phyloP scores from a whole-genome alignment of 1,140 invertebrate genomes.

The Epicauta chinensis region DNA sequence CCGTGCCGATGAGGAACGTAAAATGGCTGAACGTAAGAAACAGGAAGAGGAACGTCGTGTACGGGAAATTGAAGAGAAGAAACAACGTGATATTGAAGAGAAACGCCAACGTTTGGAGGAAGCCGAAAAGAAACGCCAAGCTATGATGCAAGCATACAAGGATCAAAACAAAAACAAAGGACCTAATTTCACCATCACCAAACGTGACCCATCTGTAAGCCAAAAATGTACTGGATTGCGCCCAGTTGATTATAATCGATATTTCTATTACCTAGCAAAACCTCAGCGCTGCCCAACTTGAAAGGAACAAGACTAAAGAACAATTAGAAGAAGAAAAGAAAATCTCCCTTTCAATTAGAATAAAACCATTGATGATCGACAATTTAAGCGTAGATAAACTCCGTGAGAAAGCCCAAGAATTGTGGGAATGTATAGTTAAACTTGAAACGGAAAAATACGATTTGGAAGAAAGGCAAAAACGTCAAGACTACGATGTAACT shows the following conservation, averaged over 20 bases:
- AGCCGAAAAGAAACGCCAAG: slow-evolving; percentile 89
- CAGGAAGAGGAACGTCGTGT: slow-evolving; percentile 87
- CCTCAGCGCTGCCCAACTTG: slow-evolving; percentile 71
- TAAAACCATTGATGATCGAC: slow-evolving; percentile 87
- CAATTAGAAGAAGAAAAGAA: slow-evolving; percentile 98
- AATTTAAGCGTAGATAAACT: slow-evolving; percentile 73
- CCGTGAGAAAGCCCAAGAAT: slow-evolving; percentile 82
- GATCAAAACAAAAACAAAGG: slow-evolving; percentile 75
- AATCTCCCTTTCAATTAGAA: slow-evolving; percentile 92
- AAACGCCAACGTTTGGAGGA: slow-evolving; percentile 90
- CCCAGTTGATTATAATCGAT: no score
- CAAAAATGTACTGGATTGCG: not conserved
- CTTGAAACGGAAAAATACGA: slow-evolving; percentile 99
- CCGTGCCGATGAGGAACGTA: slow-evolving; percentile 89
- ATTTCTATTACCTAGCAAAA: slow-evolving; percentile 46
- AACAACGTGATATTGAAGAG: slow-evolving; percentile 88
- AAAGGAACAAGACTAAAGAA: slow-evolving; percentile 98
- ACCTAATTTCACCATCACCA: slow-evolving; percentile 87
- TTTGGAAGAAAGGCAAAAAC: slow-evolving; percentile 97
- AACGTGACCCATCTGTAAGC: slow-evolving; percentile 58
- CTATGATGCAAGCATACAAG: slow-evolving; percentile 86
- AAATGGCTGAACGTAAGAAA: slow-evolving; percentile 89
- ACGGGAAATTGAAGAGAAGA: slow-evolving; percentile 88
- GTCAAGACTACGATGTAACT: slow-evolving; percentile 98
- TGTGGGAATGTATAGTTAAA: slow-evolving; percentile 92